phyloP scores from a whole-genome alignment of 2,113 vertebrate species.

The Struthidea cinerea region DNA sequence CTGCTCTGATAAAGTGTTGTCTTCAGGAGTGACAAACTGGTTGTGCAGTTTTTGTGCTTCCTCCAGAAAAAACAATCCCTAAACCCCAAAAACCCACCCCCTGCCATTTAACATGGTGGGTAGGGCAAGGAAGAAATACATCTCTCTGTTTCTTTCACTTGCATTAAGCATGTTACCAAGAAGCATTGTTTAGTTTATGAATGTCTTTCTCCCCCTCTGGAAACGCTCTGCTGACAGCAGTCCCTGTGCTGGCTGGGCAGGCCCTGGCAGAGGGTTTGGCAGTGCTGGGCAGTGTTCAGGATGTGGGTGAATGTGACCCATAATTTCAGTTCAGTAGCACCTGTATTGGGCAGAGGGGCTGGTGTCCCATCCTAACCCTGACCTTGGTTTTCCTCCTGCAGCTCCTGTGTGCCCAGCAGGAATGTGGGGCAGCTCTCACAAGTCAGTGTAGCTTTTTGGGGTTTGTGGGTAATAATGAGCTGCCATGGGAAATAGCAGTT shows the following conservation, averaged over 20 bases:
- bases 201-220: not conserved
- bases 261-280: not conserved
- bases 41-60: not conserved
- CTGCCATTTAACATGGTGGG: not conserved
- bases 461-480: not conserved
- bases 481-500: not conserved
- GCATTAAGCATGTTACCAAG: not conserved
- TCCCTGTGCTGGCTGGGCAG: rapidly evolving
- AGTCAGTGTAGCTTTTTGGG: not conserved
- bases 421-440: not conserved
- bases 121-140: not conserved
- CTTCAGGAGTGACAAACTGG: not conserved
- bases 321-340: rapidly evolving
- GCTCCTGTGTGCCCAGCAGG: not conserved
- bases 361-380: not conserved
- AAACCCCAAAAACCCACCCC: not conserved
- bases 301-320: rapidly evolving
- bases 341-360: not conserved
- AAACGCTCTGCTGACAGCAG: not conserved
- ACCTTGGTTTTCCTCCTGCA: not conserved
- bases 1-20: not conserved
- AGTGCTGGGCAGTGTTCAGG: not conserved
- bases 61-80: not conserved
- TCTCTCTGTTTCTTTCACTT: not conserved
- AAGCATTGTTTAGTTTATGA: not conserved